Evolutionary conservation across 2,888 invertebrate species (phyloP).

Genomic region (Embidobia sp.): DNA sequence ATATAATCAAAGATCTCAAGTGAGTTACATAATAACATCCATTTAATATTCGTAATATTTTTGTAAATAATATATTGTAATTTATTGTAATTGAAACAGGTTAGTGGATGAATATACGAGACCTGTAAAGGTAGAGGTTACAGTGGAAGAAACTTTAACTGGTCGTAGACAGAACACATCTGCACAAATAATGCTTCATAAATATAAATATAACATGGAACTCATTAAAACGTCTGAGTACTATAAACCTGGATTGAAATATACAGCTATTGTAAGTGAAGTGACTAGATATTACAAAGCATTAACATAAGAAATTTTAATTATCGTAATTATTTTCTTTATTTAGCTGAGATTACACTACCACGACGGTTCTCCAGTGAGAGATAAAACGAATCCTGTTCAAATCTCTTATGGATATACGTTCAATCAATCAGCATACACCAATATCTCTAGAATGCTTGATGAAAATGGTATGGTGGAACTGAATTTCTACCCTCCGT

Average conservation of each 20-base stretch:
- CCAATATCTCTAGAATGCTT: slow-evolving; percentile 83
- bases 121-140: slow-evolving; percentile 92
- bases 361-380: slow-evolving; percentile 87
- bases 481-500: slow-evolving; percentile 85
- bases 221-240: slow-evolving; percentile 91
- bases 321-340: background rate
- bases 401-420: slow-evolving; percentile 85
- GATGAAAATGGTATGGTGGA: slow-evolving; percentile 86
- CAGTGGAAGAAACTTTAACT: slow-evolving; percentile 94
- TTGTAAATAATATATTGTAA: background rate
- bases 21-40: slow-evolving; percentile 64
- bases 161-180: slow-evolving; percentile 91
- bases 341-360: slow-evolving; percentile 86
- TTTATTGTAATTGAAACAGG: slow-evolving; percentile 77
- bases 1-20: slow-evolving; percentile 87
- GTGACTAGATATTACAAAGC: background rate
- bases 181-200: slow-evolving; percentile 88
- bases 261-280: slow-evolving; percentile 88
- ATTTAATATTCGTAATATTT: too few relatives aligned
- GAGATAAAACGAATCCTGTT: slow-evolving; percentile 84
- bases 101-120: slow-evolving; percentile 91
- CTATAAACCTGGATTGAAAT: slow-evolving; percentile 94
- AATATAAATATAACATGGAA: slow-evolving; percentile 89
- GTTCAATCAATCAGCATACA: slow-evolving; percentile 83
- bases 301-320: too few relatives aligned